phyloP scores from a whole-genome alignment of 2,888 invertebrate species.

The Parapristionchus giblindavisi region DNA sequence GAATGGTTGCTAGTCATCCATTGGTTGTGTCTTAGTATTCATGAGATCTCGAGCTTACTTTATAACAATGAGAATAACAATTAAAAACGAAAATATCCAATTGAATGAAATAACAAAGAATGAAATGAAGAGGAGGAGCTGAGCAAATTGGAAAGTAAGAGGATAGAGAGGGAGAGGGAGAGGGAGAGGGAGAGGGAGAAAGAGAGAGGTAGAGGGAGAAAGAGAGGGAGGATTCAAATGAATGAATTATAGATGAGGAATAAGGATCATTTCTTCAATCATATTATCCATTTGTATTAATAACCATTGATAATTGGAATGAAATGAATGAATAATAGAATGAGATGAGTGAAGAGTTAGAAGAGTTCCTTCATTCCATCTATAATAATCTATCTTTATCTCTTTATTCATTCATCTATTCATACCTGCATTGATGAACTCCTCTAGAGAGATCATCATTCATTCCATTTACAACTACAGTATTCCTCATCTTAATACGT shows the following conservation, averaged over 20 bases:
- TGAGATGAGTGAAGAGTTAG: neutral
- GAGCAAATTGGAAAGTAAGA: neutral
- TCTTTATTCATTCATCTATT: too few relatives aligned
- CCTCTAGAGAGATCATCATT: conserved; percentile 20
- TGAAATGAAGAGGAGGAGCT: neutral
- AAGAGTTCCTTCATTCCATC: conserved; percentile 12
- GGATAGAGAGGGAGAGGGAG: conserved; percentile 30
- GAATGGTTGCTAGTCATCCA: neutral
- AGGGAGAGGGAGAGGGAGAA: neutral
- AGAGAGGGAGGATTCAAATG: conserved; percentile 15
- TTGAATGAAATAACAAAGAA: conserved; percentile 21
- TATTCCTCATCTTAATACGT: conserved; percentile 6
- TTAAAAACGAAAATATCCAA: neutral
- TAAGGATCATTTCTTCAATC: conserved; percentile 10
- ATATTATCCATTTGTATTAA: conserved; percentile 11
- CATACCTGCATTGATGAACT: conserved; percentile 21
- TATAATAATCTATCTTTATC: too few relatives aligned
- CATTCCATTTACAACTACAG: neutral
- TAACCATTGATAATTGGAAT: conserved; percentile 27
- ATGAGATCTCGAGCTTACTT: neutral
- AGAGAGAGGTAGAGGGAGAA: conserved; percentile 11
- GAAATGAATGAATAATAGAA: conserved; percentile 20
- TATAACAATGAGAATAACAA: neutral
- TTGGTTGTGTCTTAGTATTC: neutral
- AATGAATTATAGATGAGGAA: neutral